Conservation (phyloP, 2,888 invertebrate species). For the Drosophila siamana region DNA sequence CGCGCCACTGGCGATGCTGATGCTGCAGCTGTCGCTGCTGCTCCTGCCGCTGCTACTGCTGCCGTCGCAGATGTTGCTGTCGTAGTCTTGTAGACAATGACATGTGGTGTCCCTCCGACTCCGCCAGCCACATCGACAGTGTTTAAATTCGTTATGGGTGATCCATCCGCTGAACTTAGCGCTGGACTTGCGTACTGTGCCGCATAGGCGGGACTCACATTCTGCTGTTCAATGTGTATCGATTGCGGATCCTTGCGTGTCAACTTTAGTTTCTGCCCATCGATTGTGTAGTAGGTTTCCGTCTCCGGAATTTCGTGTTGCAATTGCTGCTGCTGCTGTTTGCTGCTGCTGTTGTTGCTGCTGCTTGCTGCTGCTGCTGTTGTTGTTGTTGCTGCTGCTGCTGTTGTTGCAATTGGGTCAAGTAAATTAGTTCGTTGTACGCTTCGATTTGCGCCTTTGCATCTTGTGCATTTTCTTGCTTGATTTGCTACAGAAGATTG, state of each 20-base stretch:
- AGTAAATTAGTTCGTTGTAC: conserved; percentile 89
- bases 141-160: conserved; percentile 81
- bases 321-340: conserved; percentile 67
- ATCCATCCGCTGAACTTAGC: conserved; percentile 83
- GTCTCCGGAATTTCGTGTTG: conserved; percentile 60
- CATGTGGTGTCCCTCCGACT: conserved; percentile 70
- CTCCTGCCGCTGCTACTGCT: conserved; percentile 25
- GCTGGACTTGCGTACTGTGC: conserved; percentile 91
- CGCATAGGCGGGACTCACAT: conserved; percentile 87
- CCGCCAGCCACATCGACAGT: conserved; percentile 66
- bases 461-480: conserved; percentile 86
- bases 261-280: conserved; percentile 80
- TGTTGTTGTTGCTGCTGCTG: conserved; percentile 66
- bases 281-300: conserved; percentile 80
- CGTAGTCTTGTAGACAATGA: conserved; percentile 83
- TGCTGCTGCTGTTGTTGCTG: conserved; percentile 70
- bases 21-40: conserved; percentile 47
- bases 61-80: conserved; percentile 51
- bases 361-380: conserved; percentile 70
- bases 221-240: conserved; percentile 74
- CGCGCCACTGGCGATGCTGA: conserved; percentile 77
- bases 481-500: conserved; percentile 77
- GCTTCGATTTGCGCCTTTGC: conserved; percentile 92
- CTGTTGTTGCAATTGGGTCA: conserved; percentile 84
- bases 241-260: conserved; percentile 73